Conservation (phyloP, 2,888 invertebrate species). For the Tiliacea aurago region DNA sequence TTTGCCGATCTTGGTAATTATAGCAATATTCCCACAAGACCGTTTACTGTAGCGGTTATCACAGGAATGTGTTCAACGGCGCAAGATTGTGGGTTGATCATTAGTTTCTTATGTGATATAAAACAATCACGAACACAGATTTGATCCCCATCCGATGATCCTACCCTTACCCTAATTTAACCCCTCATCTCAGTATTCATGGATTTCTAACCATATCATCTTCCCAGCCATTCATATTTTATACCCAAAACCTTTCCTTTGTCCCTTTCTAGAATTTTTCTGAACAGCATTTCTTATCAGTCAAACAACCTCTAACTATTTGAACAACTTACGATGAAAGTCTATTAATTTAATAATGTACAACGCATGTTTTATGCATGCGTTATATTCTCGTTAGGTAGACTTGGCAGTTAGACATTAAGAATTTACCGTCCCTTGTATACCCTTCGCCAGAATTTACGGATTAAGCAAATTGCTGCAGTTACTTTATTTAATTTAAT, state of each 20-base stretch:
- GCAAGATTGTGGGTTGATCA: conserved; percentile 29
- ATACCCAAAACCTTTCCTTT: conserved; percentile 2
- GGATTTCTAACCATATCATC: too few relatives aligned
- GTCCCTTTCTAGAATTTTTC: conserved; percentile 15
- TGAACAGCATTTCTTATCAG: conserved; percentile 10
- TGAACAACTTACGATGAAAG: conserved; percentile 15
- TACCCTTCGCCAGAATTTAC: conserved; percentile 32
- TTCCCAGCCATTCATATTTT: neutral
- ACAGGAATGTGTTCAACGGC: neutral
- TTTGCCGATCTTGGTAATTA: conserved; percentile 40
- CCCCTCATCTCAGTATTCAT: neutral
- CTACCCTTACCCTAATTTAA: neutral
- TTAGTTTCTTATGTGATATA: neutral
- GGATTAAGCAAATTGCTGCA: conserved; percentile 33
- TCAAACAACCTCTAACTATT: conserved; percentile 14
- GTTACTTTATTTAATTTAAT: conserved; percentile 19
- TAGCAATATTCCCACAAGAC: conserved; percentile 39
- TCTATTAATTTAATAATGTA: conserved; percentile 52
- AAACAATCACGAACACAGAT: conserved; percentile 15
- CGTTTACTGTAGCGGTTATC: conserved; percentile 11
- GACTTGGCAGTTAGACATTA: conserved; percentile 48
- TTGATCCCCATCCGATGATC: neutral
- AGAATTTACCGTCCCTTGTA: conserved; percentile 44
- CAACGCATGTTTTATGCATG: conserved; percentile 54
- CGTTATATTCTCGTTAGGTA: conserved; percentile 57